These are phyloP conservation scores for Xanthorhoe designata DNA, from an alignment of 2,888 invertebrate genomes.

Conservation along the genomic window DNA sequence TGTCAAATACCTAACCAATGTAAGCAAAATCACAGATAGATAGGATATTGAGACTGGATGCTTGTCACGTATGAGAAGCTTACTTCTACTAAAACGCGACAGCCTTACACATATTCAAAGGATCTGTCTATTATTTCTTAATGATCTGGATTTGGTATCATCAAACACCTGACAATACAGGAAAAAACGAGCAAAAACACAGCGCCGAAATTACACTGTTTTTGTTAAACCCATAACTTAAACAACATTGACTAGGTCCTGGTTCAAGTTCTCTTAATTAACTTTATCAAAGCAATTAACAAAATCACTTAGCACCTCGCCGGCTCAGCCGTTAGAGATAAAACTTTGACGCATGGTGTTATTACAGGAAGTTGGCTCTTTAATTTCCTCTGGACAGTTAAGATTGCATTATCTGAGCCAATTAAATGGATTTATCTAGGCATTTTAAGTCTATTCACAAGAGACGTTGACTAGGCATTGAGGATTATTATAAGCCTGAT, in stretches of 20 bases:
- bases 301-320: slow-evolving; percentile 33
- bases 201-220: background rate
- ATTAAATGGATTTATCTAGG: slow-evolving; percentile 33
- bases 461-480: background rate
- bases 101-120: too few relatives aligned
- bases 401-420: slow-evolving; percentile 35
- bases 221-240: background rate
- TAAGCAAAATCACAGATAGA: too few relatives aligned
- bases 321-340: slow-evolving; percentile 35
- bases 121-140: too few relatives aligned
- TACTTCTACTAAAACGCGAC: too few relatives aligned
- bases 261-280: slow-evolving; percentile 2
- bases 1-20: too few relatives aligned
- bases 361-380: slow-evolving; percentile 39
- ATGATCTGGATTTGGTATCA: too few relatives aligned
- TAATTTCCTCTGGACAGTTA: slow-evolving; percentile 39
- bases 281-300: slow-evolving; percentile 31
- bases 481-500: too few relatives aligned
- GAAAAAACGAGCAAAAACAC: background rate
- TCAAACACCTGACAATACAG: too few relatives aligned
- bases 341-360: slow-evolving; percentile 37
- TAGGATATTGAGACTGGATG: too few relatives aligned
- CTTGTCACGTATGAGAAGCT: too few relatives aligned
- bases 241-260: slow-evolving; percentile 11
- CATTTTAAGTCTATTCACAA: background rate